Base-by-base conservation (phyloP, 2,888 invertebrate genomes). In the Andricus quercusramuli region DNA sequence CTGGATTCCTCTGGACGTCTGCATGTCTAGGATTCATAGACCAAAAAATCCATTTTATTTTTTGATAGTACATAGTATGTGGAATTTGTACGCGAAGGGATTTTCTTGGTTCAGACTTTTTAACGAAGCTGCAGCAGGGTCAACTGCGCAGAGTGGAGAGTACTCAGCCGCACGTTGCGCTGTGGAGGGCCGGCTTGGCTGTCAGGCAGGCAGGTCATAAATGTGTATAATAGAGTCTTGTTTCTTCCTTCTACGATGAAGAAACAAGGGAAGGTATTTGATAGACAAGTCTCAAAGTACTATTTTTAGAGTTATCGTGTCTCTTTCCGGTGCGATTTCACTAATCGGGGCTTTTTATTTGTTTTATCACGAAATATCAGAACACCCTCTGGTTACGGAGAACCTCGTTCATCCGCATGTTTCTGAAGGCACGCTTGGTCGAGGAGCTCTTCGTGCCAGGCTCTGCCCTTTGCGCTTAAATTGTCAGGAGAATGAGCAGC, bases 381-480 rank as follows among this genome's bases (percentile, higher is more conserved):
- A 68, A 74, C 20, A 13, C 20, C 32, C 29, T n/a, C 32, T 25
- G 32, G n/a, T 74, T 32, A 70, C 70, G 51, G 17, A 29, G 29
- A 44, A 70, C 29, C 59, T 59, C 59, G 59, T 59, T 59, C 22
- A 64, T 64, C 29, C 64, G 64, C 22, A 74, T 56, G 37, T 74
- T 74, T 74, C 56, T 56, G 32, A 32, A 56, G 74, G 32, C 32
- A 56, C 32, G 74, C 20, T 74, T 74, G 56, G n/a, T 32, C 82
- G 83, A 83, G 86, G 85, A 81, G 86, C 87, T 86, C 83, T 89
- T 90, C 89, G 90, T 90, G 89, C 90, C 90, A 90, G 90, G 90
- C 88, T 88, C 89, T 83, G 81, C 81, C 86, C 86, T 83, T 87
- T 87, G 81, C 84, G 76, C 62, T 70, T 56, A 82, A 86, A 85